A percentile compares a stretch with the other conserved stretches of the same genome.
Conservation (phyloP, 2,888 invertebrate genomes). For the Morpho deidamia region DNA sequence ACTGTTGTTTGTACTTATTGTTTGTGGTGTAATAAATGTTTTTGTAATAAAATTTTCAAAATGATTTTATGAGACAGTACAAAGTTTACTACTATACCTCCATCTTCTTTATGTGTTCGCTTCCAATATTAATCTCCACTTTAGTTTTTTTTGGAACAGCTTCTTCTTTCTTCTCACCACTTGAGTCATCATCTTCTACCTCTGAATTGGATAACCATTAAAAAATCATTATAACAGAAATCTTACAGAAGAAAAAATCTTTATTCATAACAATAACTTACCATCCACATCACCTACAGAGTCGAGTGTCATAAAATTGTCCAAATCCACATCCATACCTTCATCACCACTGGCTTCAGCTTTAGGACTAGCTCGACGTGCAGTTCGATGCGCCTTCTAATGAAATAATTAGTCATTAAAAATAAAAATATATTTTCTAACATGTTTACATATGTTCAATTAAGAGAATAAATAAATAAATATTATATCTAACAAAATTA, state of each 20-base stretch:
- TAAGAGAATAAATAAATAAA: no score
- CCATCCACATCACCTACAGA: conserved; percentile 92
- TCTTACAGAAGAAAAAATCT: not conserved
- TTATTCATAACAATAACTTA: conserved; percentile 39
- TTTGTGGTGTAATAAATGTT: no score
- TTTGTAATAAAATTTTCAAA: no score
- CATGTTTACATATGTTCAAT: not conserved
- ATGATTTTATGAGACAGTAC: no score
- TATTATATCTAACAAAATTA: no score
- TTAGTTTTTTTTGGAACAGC: conserved; percentile 75
- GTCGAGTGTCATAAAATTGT: conserved; percentile 92
- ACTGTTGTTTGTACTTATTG: no score
- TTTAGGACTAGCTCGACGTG: conserved; percentile 66
- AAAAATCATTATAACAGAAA: not conserved
- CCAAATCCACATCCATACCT: conserved; percentile 86
- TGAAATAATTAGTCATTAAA: conserved; percentile 17
- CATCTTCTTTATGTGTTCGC: conserved; percentile 86
- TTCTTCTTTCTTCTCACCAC: conserved; percentile 78
- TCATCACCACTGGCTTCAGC: conserved; percentile 83
- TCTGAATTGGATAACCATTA: conserved; percentile 39
- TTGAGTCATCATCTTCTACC: conserved; percentile 79
- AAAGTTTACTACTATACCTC: conserved; percentile 68
- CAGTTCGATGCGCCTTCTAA: conserved; percentile 56
- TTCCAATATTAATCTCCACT: conserved; percentile 85
- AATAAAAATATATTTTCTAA: conserved; percentile 13